Evolutionary conservation across 2,888 invertebrate genomes (phyloP), one percentile per base, ranked within the genome.

Genomic region (Tineola bisselliella): DNA sequence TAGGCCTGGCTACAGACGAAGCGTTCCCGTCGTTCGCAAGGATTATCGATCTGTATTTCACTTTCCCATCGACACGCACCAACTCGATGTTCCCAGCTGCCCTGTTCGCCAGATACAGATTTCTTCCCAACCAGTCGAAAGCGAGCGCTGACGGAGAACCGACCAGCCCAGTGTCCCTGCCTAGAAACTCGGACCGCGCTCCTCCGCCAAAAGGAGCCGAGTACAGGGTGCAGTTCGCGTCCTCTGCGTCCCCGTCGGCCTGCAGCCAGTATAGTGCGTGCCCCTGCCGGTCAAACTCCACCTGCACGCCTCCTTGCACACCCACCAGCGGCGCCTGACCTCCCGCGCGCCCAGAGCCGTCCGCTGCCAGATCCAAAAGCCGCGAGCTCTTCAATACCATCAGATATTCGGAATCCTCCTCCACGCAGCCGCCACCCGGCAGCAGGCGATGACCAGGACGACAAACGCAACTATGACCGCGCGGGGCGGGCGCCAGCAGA

Each of bases 41-140:
- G 19, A 99, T 90, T 31, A 98, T 91, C 11, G 94, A 90, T 48
- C 98, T 88, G 75, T 94, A 94, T 71, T 94, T 93, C 0, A 90
- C 88, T 74, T 95, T 94, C 0, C 96, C 94, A 70, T 96, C 96
- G 0, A 95, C 91, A 65, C 93, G 90, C 0, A 97, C 90, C 0
- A 96, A 91, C 81, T 98, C 97, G 64, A 99, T 94, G 66, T 96
- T 97, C 61, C 96, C 94, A 0, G 96, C 95, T 1, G 92, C 89
- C 43, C 93, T 90, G 72, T 98, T 98, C 25, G 96, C 97, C 76
- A 98, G 92, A 76, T 94, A 98, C 38, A 99, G 78, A 82, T 99
- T 99, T 61, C 97, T 89, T 3, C 98, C 98, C 18, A 98, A 88
- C 98, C 99, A 99, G 76, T 99, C 99, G 71, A 98, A 95, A 0